Evolutionary conservation across 1,140 invertebrate species (phyloP).

Genomic region (Centruroides sculpturatus): DNA sequence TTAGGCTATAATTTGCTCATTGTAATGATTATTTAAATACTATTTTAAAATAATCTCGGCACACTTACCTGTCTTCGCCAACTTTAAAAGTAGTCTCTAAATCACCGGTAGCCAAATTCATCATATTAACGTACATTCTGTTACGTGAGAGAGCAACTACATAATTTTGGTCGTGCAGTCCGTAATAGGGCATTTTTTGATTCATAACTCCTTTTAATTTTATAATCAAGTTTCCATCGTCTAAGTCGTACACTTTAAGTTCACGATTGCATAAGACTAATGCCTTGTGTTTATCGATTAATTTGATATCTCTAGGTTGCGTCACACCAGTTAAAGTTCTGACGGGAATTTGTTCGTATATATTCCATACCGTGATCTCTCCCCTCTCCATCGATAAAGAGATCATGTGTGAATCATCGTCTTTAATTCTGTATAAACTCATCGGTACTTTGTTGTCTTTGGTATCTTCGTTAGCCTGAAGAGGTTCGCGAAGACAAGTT

Average conservation of each 20-base stretch:
- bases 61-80: constrained; percentile 17
- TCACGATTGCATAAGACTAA: constrained; percentile 66
- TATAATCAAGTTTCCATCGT: constrained; percentile 50
- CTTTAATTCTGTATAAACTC: constrained; percentile 21
- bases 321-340: constrained; percentile 40
- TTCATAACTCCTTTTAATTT: constrained; percentile 76
- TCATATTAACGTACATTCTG: constrained; percentile 78
- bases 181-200: constrained; percentile 80
- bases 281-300: constrained; percentile 46
- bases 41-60: no score
- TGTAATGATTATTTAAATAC: no score
- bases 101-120: constrained; percentile 64
- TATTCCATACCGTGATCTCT: constrained; percentile 59
- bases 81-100: constrained; percentile 70
- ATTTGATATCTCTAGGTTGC: constrained; percentile 28
- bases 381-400: constrained; percentile 53
- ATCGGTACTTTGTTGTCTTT: not conserved
- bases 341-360: constrained; percentile 38
- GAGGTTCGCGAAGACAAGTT: constrained; percentile 10
- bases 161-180: constrained; percentile 59
- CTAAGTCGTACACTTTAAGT: constrained; percentile 58
- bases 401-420: constrained; percentile 45
- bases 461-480: not conserved
- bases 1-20: no score
- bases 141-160: constrained; percentile 67